Conservation (phyloP, 2,888 invertebrate species). For the Cryptus viduatorius region DNA sequence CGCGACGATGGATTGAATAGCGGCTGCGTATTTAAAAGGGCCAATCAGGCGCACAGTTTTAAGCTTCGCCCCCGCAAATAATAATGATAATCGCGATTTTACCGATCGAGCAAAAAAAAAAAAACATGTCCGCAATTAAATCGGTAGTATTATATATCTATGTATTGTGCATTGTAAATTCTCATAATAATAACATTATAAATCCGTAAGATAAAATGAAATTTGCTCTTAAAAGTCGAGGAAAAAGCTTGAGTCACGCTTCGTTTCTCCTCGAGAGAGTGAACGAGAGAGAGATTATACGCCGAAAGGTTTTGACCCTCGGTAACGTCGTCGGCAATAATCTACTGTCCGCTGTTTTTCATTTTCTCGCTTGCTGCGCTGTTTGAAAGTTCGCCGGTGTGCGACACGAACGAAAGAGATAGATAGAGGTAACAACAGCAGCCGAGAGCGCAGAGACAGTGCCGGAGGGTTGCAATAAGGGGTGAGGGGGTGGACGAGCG, state of each 20-base stretch:
- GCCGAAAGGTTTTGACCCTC: conserved; percentile 51
- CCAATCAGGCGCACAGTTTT: not conserved
- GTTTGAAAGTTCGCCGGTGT: conserved; percentile 64
- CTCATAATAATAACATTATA: conserved; percentile 25
- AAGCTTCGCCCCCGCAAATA: not conserved
- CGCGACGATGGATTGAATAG: not conserved
- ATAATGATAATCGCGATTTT: not conserved
- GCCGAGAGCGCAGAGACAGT: conserved; percentile 11
- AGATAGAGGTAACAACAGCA: not conserved
- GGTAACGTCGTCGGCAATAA: conserved; percentile 61
- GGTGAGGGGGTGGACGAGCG: conserved; percentile 3
- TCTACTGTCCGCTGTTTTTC: conserved; percentile 61
- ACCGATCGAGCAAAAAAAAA: not conserved
- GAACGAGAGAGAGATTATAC: conserved; percentile 27
- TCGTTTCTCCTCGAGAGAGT: conserved; percentile 27
- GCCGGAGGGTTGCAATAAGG: conserved; percentile 10
- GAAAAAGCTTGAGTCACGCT: conserved; percentile 9
- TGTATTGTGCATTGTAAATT: not conserved
- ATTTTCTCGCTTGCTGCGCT: conserved; percentile 59
- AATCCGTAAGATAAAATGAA: conserved; percentile 35
- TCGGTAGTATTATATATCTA: not conserved
- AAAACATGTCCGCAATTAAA: not conserved
- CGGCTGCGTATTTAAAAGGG: not conserved
- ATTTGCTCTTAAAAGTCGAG: conserved; percentile 19
- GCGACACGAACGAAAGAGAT: conserved; percentile 18